These are phyloP conservation scores for Brotula barbata DNA, from an alignment of 2,797 vertebrate species.

Conservation along the genomic window DNA sequence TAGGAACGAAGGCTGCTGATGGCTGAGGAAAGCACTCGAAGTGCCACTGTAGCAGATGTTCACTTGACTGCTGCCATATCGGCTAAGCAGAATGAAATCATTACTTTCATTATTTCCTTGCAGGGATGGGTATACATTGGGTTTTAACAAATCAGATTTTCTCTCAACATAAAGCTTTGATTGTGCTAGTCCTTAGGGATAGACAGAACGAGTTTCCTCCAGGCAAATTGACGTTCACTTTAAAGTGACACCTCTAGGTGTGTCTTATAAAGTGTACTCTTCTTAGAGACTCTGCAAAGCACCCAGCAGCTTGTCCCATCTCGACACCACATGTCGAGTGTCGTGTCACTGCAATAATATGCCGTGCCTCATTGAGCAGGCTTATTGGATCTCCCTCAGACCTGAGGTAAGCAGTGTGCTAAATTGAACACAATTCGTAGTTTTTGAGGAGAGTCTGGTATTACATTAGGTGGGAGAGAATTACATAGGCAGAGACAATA, in stretches of 20 bases:
- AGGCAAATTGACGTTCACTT: conserved; percentile 39
- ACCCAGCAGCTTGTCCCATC: conserved; percentile 32
- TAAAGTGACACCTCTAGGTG: conserved; percentile 18
- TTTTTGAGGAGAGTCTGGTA: conserved; percentile 59
- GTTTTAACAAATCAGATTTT: conserved; percentile 19
- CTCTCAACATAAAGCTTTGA: conserved; percentile 3
- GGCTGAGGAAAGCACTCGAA: not conserved
- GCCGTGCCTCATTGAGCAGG: conserved; percentile 75
- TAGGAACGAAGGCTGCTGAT: not conserved
- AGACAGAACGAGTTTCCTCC: conserved; percentile 12
- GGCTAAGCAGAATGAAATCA: conserved; percentile 11
- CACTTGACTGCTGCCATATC: not conserved
- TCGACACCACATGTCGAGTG: conserved; percentile 56
- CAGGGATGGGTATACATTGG: too few relatives aligned
- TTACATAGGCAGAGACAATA: conserved; percentile 71
- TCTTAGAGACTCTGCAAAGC: conserved; percentile 14
- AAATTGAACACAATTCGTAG: conserved; percentile 73
- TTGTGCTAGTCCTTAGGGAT: conserved; percentile 7
- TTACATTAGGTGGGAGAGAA: conserved; percentile 67
- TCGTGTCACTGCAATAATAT: conserved; percentile 70
- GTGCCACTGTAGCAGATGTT: conserved; percentile 5
- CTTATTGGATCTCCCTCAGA: conserved; percentile 78
- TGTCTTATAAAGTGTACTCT: conserved; percentile 11
- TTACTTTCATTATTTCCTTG: not conserved
- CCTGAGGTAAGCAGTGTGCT: conserved; percentile 75